Evolutionary conservation across 2,113 vertebrate genomes (phyloP), one percentile per base, ranked within the genome.

Genomic region (Procavia capensis): DNA sequence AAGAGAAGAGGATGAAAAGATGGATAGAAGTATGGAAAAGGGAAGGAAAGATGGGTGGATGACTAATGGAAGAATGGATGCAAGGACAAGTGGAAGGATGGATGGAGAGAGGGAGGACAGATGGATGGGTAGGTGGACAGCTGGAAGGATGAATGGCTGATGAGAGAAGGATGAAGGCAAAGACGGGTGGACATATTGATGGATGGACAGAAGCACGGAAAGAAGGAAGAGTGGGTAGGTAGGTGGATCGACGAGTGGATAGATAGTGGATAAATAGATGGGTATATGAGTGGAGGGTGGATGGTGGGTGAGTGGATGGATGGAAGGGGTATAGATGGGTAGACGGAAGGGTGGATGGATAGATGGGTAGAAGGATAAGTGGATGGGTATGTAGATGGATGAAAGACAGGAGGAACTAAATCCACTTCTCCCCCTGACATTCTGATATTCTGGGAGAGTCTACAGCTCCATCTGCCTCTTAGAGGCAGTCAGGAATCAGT

Each of bases 241-340:
- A 8, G 3, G 8, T 11, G 24, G 84, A 45, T 6, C 31, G 80
- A 11, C 7, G 25, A 5, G 5, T 57, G 24, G 11, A 4, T 39
- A 6, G 47, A 7, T 5, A 24, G 4, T 34, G 6, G 47, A 7
- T 9, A 24, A 63, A 22, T 25, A 3, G 19, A 24, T 24, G 63
- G 9, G 22, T 9, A 14, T 8, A 29, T 5, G 9, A 14, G 5
- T n/a, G 14, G 2, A 36, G n/a, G n/a, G n/a, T 22, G 14, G 10
- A 34, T 43, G 22, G 59, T 9, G 20, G 13, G n/a, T 5, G 9
- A 14, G 5, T n/a, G 14, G 2, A 36, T 22, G 14, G 10, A 34
- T 43, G 22, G 59, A 9, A 22, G 31, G 31, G 13, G 11, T 6
- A 24, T 16, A 2, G 14, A 63, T 8, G 64, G 11, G 29, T 27